Base-by-base conservation (phyloP, 1,140 invertebrate species). In the Lordiphosa stackelbergi region DNA sequence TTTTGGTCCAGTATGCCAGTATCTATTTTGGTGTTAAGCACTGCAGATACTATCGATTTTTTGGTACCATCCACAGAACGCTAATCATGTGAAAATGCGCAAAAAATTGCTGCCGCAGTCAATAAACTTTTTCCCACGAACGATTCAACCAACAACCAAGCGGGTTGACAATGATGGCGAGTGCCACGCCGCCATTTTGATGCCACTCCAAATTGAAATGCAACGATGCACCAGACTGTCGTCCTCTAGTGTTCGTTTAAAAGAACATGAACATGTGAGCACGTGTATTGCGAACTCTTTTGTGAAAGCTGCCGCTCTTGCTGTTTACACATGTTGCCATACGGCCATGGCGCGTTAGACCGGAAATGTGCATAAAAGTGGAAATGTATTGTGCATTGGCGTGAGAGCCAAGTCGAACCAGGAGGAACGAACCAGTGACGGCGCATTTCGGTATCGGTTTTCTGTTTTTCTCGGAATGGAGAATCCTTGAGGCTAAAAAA, bases 351-450 rank as follows among this genome's bases (percentile, higher is more conserved):
- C 61, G 46, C 52, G 74, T 43, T 48, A 58, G 68, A 69, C 40
- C 75, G 71, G 71, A 79, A 79, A 78, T 78, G 75, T 83, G 77
- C 78, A 81, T 69, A 79, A 79, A 31, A 79, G 74, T 73, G 74
- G 78, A 81, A 81, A 71, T 81, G 75, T 75, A 81, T 79, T 64
- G 72, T 64, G 62, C 71, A 70, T 74, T 56, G 59, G 53, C 58
- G 47, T 68, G 64, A 59, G 64, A 31, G 1, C 28, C 5, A 31
- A 31, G 28, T 1, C 7, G 28, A 31, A 31, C 4, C 24, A 7
- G 24, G 24, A 64, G 54, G 19, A 19, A 19, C 19, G 60, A 47
- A 42, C 54, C 63, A 66, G 47, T 66, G 63, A 59, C 46, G 64
- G 40, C 38, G 19, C 8, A 5, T 5, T 6, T 2, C 19, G 28